These are phyloP conservation scores for Phlogophora meticulosa DNA, from an alignment of 2,888 invertebrate species.

Conservation along the genomic window DNA sequence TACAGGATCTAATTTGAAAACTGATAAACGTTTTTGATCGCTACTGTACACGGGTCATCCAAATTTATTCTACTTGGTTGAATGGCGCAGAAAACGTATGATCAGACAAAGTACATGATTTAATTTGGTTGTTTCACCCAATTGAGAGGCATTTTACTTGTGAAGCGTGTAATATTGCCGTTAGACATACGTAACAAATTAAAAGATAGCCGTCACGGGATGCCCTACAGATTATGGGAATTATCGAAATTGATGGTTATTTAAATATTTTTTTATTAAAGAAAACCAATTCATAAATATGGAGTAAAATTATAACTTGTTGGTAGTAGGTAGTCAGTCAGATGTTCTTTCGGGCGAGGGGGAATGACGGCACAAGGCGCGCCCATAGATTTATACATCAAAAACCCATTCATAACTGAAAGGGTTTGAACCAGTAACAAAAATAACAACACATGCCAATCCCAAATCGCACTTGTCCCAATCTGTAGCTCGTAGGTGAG, in stretches of 20 bases:
- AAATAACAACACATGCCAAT: slow-evolving; percentile 19
- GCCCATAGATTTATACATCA: too few species aligned
- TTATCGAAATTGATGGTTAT: too few species aligned
- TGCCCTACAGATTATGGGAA: too few species aligned
- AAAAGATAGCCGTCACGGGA: background rate
- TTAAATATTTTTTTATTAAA: too few species aligned
- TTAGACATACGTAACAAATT: background rate
- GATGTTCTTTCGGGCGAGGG: too few species aligned
- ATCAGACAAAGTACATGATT: background rate
- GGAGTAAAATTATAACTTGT: too few species aligned
- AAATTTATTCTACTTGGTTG: background rate
- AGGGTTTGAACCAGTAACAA: slow-evolving; percentile 8
- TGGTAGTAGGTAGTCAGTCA: too few species aligned
- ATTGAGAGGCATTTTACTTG: background rate
- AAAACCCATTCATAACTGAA: too few species aligned
- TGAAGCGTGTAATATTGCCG: background rate
- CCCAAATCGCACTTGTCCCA: slow-evolving; percentile 16
- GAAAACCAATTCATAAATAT: too few species aligned
- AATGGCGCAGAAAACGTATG: background rate
- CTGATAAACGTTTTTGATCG: background rate
- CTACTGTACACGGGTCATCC: background rate
- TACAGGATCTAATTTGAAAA: too few species aligned
- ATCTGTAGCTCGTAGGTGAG: slow-evolving; percentile 25
- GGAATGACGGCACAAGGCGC: too few species aligned
- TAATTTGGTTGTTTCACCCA: background rate